Evolutionary conservation across 2,888 invertebrate genomes (phyloP), one percentile per base, ranked within the genome.

Genomic region (Microctonus aethiopoides): DNA sequence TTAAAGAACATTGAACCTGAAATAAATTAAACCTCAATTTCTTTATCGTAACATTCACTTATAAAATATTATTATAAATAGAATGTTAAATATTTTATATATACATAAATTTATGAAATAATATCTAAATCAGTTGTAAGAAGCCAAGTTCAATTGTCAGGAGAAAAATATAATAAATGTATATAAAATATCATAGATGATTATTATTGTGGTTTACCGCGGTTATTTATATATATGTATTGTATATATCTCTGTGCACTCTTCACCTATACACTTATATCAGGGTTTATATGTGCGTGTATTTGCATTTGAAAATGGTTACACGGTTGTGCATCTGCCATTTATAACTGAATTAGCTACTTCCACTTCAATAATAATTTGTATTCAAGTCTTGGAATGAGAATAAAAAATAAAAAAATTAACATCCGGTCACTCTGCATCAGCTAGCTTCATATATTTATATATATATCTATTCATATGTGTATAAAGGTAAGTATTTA

Each of bases 321-420:
- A n/a, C n/a, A n/a, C n/a, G n/a, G n/a, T n/a, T 59, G 59, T 59
- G 34, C 34, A 59, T 59, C 59, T 59, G 36, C 59, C 59, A 34
- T 59, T 59, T 59, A 59, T 59, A 59, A 22, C 34, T 36, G 34
- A 59, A 36, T 34, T 59, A 20, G 34, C 59, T 59, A 59, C 59
- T 59, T 59, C 59, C 59, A 59, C 29, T 59, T 20, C 32, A 59
- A 34, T 59, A 20, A 11, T 22, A 11, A 59, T 34, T 16, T 20
- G 20, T 2, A 5, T 32, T 20, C 10, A n/a, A 34, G 4, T 34
- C 6, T 16, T 16, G 16, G 22, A 46, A 46, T 46, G 16, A 16
- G 3, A 29, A 29, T 29, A 7, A 29, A 3, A 29, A 29, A 29
- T 29, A 11, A 34, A 59, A 20, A 20, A 34, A 59, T 11, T 5